Evolutionary conservation across 2,113 vertebrate genomes (phyloP).

Genomic region (Calyptomena viridis): DNA sequence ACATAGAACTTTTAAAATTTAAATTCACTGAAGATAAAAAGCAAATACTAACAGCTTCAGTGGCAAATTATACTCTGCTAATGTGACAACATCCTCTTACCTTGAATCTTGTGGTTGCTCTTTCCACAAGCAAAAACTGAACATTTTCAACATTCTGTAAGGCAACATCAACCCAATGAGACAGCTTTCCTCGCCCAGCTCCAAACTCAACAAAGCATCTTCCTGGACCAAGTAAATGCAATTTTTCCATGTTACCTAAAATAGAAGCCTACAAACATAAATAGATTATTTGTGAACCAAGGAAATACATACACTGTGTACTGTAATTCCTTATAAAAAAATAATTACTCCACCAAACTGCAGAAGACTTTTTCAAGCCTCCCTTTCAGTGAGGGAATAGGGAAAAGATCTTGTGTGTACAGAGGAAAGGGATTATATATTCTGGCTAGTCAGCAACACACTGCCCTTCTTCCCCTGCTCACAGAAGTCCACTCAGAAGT

Average conservation of each 20-base stretch:
- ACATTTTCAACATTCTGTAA: conserved; percentile 77
- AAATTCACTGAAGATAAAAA: not conserved
- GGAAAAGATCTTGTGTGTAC: not conserved
- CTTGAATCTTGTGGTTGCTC: conserved; percentile 92
- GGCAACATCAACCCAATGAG: conserved; percentile 92
- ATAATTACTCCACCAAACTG: not conserved
- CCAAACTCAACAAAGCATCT: conserved; percentile 94
- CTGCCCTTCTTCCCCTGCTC: not conserved
- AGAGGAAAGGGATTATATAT: not conserved
- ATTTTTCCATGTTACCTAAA: conserved; percentile 88
- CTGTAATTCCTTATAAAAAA: not conserved
- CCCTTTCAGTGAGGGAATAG: not conserved
- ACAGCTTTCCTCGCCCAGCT: conserved; percentile 93
- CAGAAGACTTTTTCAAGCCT: not conserved
- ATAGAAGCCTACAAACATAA: conserved; percentile 87
- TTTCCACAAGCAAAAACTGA: conserved; percentile 92
- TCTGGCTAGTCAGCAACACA: not conserved
- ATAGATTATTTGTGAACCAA: conserved; percentile 50
- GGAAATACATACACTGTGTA: not conserved
- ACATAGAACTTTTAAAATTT: not conserved
- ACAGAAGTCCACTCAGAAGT: not conserved
- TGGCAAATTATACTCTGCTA: not conserved
- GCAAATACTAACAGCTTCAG: not conserved
- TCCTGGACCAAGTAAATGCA: conserved; percentile 84
- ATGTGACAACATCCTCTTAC: conserved; percentile 46